Base-by-base conservation (phyloP, 1,140 invertebrate genomes). In the Drosophila sproati region DNA sequence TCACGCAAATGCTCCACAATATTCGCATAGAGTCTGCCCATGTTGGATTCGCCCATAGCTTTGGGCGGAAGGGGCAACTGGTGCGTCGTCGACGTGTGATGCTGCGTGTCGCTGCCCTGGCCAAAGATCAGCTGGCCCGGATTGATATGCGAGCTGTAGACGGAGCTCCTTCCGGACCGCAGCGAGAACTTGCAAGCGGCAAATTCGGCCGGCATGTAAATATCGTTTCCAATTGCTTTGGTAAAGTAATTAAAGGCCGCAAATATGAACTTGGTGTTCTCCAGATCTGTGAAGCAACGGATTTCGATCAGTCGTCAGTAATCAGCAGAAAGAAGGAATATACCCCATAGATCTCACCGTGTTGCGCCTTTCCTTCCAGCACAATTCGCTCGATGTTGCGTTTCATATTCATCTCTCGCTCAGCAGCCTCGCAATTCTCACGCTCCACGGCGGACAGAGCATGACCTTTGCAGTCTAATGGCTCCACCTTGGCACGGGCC, bases 161-260 rank as follows among this genome's bases (percentile, higher is more conserved):
- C 32, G 0, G 75, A 75, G 3, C 7, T 69, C 7, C 77, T 66
- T 32, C 91, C 91, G 3, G 68, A 43, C 35, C 91, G 73, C 0
- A 92, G 35, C 0, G 91, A 87, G 60, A 62, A 92, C 37, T 81
- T 48, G 37, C 70, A 83, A 0, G 86, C 80, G 0, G 91, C 54
- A 35, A 92, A 78, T 12, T 92, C 91, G 0, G 91, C 91, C 3
- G 91, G 91, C 2, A 89, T 70, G 43, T 92, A 91, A 4, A 89
- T 66, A 0, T 77, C 70, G 3, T 39, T 60, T 4, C 52, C 56
- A 0, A 68, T 7, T 0, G 77, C 77, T 35, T 89, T 91, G 0
- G 68, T 67, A 31, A 92, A 92, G 50, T 78, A 92, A 12, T 92
- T 92, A 0, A 91, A 92, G 3, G 78, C 72, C 0, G 41, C 75